A percentile compares a stretch with the other conserved stretches of the same genome.
phyloP scores from a whole-genome alignment of 2,113 vertebrate species.

The Grus americana region DNA sequence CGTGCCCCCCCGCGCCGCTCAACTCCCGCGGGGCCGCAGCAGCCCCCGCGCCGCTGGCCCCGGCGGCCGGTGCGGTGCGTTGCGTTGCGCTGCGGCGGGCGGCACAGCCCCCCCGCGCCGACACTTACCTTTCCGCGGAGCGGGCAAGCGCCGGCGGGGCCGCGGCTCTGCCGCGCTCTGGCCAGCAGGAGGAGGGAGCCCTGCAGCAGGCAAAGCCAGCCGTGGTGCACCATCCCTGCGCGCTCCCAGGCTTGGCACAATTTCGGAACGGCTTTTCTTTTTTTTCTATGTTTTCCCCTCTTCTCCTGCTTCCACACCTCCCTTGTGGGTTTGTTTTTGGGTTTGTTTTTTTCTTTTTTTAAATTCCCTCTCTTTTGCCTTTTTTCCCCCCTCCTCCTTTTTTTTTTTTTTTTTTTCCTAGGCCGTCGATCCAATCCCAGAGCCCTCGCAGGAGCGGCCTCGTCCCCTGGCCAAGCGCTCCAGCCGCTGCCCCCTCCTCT shows the following conservation, averaged over 20 bases:
- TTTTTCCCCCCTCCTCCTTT: no score
- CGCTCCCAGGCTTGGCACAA: no score
- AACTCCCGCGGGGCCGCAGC: not conserved
- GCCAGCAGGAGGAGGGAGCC: conserved; percentile 31
- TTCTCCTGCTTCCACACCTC: not conserved
- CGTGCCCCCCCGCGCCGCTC: not conserved
- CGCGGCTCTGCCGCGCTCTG: not conserved
- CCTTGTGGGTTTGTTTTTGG: no score
- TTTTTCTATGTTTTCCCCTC: not conserved
- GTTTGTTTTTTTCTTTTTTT: not conserved
- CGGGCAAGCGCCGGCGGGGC: not conserved
- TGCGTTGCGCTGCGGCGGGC: not conserved
- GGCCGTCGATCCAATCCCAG: no score
- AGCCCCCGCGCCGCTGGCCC: not conserved
- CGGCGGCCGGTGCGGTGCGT: not conserved
- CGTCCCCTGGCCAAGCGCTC: not conserved
- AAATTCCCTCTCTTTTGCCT: no score
- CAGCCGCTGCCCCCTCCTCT: not conserved
- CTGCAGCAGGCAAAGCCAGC: not conserved
- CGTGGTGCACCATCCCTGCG: not conserved
- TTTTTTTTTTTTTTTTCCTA: no score
- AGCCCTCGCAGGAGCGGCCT: not conserved
- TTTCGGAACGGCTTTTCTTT: not conserved
- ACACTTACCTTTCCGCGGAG: conserved; percentile 27
- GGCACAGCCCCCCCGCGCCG: no score